Base-by-base conservation (phyloP, 2,888 invertebrate genomes). In the Pseudanteris insignis region DNA sequence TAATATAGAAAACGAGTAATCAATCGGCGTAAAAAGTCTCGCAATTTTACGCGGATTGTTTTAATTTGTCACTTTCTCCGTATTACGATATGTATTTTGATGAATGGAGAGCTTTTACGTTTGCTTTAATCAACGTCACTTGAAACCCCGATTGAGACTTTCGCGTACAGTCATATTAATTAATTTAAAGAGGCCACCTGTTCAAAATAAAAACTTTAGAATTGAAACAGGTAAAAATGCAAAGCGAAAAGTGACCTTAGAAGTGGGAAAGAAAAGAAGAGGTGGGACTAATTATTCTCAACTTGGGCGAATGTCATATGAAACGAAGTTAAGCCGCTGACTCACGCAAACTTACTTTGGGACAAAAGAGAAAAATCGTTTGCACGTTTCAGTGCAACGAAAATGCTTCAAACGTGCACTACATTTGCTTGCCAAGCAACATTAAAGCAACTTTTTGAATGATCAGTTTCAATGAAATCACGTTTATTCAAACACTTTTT, bases 271-370 rank as follows among this genome's bases (percentile, higher is more conserved):
- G 14, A 38, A 13, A 18, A 13, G 9, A 12, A 14, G n/a, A 24
- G 18, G 18, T n/a, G 18, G 18, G 6, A 54, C 34, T 54, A 44
- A 54, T 54, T 44, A 43, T 46, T 38, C 44, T 44, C 44, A 43
- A 54, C 44, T 54, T 44, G 38, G 33, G 44, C 44, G 44, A 38
- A 46, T 54, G 54, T 44, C 54, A 46, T 26, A 54, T 38, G 18
- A 46, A 54, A 54, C 37, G 37, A 43, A 54, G 44, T 54, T 44
- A 53, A 44, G 44, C 54, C 38, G 37, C 29, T 54, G 44, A 44
- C 54, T 30, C 12, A 25, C 34, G 25, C 34, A 29, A 14, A 48
- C 37, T 47, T 40, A 29, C 29, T 47, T 47, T 21, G 25, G 38
- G 54, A 51, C 34, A 41, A 40, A 51, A 51, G 6, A 41, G 33